phyloP scores from a whole-genome alignment of 2,888 invertebrate genomes.

The Thyatira batis region DNA sequence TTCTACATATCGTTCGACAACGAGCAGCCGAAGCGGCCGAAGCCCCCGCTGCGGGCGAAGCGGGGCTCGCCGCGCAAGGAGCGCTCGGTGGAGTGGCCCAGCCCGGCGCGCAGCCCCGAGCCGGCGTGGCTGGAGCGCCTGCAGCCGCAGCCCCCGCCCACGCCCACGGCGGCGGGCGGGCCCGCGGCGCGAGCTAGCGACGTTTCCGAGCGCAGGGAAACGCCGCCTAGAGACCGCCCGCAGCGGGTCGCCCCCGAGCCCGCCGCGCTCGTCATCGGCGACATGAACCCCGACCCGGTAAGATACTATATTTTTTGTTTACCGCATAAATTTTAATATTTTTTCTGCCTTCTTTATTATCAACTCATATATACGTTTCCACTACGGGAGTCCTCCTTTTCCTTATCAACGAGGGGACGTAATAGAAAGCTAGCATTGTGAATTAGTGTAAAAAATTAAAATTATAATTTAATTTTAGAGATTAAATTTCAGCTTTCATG shows the following conservation, averaged over 20 bases:
- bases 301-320: conserved; percentile 17
- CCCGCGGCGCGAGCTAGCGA: conserved; percentile 38
- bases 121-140: conserved; percentile 46
- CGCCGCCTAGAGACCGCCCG: conserved; percentile 48
- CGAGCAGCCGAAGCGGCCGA: conserved; percentile 93
- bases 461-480: too few species aligned
- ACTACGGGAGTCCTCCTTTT: too few species aligned
- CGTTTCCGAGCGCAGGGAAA: conserved; percentile 45
- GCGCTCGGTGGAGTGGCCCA: conserved; percentile 46
- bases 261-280: conserved; percentile 72
- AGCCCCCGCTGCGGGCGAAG: conserved; percentile 91
- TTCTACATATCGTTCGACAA: conserved; percentile 97
- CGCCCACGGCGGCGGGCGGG: conserved; percentile 33
- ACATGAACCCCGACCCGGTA: conserved; percentile 71
- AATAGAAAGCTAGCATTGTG: too few species aligned
- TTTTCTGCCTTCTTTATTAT: too few species aligned
- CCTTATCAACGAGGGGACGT: too few species aligned
- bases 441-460: too few species aligned
- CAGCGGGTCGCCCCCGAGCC: conserved; percentile 51
- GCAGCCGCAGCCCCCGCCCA: conserved; percentile 46
- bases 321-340: too few species aligned
- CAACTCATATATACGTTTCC: too few species aligned
- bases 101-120: conserved; percentile 52
- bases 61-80: conserved; percentile 90
- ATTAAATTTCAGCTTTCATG: too few species aligned